Conservation (phyloP, 1,140 invertebrate genomes). For the Phthorimaea operculella region DNA sequence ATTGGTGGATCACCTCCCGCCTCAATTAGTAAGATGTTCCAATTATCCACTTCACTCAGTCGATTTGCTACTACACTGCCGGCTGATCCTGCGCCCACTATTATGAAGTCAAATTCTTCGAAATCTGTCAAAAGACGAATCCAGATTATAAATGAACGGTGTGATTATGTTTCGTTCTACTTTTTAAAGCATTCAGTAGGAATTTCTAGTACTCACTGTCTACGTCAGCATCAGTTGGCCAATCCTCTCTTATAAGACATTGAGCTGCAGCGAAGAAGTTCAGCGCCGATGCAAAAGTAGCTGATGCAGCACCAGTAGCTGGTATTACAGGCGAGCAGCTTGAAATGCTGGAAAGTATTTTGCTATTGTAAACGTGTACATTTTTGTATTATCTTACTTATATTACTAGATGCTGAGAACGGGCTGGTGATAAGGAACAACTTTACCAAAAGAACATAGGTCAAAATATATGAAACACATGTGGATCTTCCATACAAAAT, state of each 20-base stretch:
- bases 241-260: conserved; percentile 14
- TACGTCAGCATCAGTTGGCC: conserved; percentile 9
- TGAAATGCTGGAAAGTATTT: too few species aligned
- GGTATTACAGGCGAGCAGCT: background rate
- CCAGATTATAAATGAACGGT: background rate
- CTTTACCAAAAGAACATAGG: too few species aligned
- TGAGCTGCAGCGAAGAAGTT: conserved; percentile 22
- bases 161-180: background rate
- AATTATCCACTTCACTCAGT: conserved; percentile 64
- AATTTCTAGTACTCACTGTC: conserved; percentile 1
- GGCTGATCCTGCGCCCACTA: conserved; percentile 74
- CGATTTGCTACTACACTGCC: conserved; percentile 67
- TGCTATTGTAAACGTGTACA: too few species aligned
- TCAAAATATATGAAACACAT: too few species aligned
- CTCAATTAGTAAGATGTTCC: conserved; percentile 70
- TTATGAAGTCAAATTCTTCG: conserved; percentile 42
- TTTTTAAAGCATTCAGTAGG: background rate
- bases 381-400: too few species aligned
- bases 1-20: conserved; percentile 67
- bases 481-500: too few species aligned
- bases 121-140: conserved; percentile 15
- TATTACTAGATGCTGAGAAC: too few species aligned
- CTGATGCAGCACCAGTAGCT: background rate
- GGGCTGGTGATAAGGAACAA: too few species aligned
- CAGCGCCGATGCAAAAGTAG: background rate